These are phyloP conservation scores for Drosophila ustulata DNA, from an alignment of 2,888 invertebrate genomes.

Conservation along the genomic window DNA sequence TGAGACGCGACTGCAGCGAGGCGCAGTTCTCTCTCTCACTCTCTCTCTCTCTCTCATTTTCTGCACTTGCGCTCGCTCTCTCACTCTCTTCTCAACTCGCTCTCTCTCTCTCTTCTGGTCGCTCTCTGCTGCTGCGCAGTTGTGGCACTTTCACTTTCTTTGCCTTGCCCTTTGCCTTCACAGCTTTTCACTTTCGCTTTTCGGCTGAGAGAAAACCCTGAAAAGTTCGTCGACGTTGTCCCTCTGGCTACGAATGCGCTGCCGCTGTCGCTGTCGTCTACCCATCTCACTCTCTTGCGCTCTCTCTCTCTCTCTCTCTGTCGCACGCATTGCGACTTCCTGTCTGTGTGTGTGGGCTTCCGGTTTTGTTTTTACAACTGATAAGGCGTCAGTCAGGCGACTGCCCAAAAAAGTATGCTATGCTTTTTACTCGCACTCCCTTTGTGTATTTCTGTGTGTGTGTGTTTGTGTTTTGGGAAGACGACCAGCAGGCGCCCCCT, in stretches of 20 bases:
- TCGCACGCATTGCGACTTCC: slow-evolving; percentile 69
- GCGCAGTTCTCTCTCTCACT: slow-evolving; percentile 27
- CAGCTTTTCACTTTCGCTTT: slow-evolving; percentile 72
- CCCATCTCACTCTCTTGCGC: slow-evolving; percentile 5
- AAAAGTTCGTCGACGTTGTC: slow-evolving; percentile 72
- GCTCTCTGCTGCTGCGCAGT: slow-evolving; percentile 33
- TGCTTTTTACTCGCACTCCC: slow-evolving; percentile 39
- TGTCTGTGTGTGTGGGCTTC: slow-evolving; percentile 78
- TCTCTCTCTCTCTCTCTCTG: slow-evolving; percentile 29
- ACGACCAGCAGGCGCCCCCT: slow-evolving; percentile 76
- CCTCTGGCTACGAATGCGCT: slow-evolving; percentile 19
- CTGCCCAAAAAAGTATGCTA: slow-evolving; percentile 70
- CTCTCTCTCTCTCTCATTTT: slow-evolving; percentile 9
- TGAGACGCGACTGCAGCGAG: slow-evolving; percentile 64
- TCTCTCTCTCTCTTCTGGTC: slow-evolving; percentile 7
- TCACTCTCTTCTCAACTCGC: not conserved
- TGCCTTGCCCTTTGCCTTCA: slow-evolving; percentile 77
- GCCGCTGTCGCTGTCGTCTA: slow-evolving; percentile 8
- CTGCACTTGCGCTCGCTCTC: slow-evolving; percentile 15
- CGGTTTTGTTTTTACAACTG: slow-evolving; percentile 81
- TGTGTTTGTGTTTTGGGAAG: slow-evolving; percentile 61
- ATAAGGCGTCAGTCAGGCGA: slow-evolving; percentile 74
- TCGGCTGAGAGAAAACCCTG: slow-evolving; percentile 55
- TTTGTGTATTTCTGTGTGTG: not conserved
- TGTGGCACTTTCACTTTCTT: slow-evolving; percentile 68